Base-by-base conservation (phyloP, 2,888 invertebrate genomes). In the Parelbella ahira region DNA sequence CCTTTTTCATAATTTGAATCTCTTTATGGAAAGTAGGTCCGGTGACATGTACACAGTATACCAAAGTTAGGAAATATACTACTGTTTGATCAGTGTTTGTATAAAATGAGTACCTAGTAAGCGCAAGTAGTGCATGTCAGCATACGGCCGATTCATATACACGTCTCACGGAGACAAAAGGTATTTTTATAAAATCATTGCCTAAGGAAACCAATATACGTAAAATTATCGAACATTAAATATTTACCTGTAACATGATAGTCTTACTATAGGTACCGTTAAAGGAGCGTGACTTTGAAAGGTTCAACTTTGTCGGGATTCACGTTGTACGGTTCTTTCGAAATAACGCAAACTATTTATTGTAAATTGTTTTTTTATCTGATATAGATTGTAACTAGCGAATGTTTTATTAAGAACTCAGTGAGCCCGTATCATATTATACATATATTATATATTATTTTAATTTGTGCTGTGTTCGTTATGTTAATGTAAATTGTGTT, bases 171-270 rank as follows among this genome's bases (percentile, higher is more conserved):
- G 55, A 56, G 59, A 54, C 53, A 70, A 77, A 79, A 71, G 76
- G 81, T 83, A 84, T 84, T 83, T 86, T 86, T 84, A 81, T 86
- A 84, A 83, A 86, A 83, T 75, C 78, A 80, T 84, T 83, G 76
- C 79, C 74, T 83, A 78, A 76, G 73, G 63, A 74, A 80, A 79
- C 82, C 78, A 72, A 86, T 83, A 86, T 87, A 84, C 86, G 84
- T 87, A 84, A 84, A 75, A 73, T 72, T 77, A 81, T 76, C 77
- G 74, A 72, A 75, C 71, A 68, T 71, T 69, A 63, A 77, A 62
- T 72, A 77, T 81, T 78, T 82, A 83, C 81, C 80, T 74, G 76
- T 83, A 80, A 79, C 68, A 66, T 71, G 66, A 67, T 81, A 80
- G 76, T 71, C 69, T 73, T 75, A 77, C 68, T 60, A 64, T 71